Base-by-base conservation (phyloP, 2,113 vertebrate genomes). In the Chionodraco myersi region DNA sequence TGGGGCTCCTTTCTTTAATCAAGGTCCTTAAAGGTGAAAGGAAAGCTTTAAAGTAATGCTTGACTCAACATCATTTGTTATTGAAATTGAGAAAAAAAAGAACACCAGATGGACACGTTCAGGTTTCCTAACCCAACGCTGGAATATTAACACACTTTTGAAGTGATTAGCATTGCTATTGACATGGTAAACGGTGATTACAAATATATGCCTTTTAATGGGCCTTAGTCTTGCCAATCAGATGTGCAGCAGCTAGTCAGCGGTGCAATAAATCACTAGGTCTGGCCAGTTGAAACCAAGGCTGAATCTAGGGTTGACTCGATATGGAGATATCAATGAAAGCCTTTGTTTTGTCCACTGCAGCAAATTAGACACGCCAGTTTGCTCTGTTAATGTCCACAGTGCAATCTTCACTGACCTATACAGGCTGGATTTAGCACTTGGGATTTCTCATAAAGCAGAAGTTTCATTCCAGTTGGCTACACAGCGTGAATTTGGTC, bases 241-340 rank as follows among this genome's bases (percentile, higher is more conserved):
- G 90, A 90, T 89, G 82, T 26, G 69, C 54, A 75, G 77, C 59
- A 67, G 65, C 86, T 66, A 88, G 81, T 76, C 84, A 89, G 78
- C 57, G 72, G 30, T 77, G 89, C 79, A 88, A 89, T 91, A 91
- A 92, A 92, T 92, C 91, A 87, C 87, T 86, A 74, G 86, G 90
- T 81, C 82, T 83, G 88, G 86, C 65, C 77, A 79, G 79, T 83
- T 81, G 86, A 90, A 91, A 84, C 86, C 70, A 72, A 41, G 65
- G 23, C 79, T 78, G 85, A 72, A 86, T 88, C 83, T 69, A 62
- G 83, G 69, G 61, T 75, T 61, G 67, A 86, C 88, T 91, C 69
- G 44, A 91, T 90, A 89, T 70, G 81, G 78, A 86, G 85, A 90
- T 92, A 92, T 92, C 92, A 94, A 92, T 92, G 85, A 89, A 83